phyloP scores from a whole-genome alignment of 2,113 vertebrate species.

The Phrynosoma blainvillii region DNA sequence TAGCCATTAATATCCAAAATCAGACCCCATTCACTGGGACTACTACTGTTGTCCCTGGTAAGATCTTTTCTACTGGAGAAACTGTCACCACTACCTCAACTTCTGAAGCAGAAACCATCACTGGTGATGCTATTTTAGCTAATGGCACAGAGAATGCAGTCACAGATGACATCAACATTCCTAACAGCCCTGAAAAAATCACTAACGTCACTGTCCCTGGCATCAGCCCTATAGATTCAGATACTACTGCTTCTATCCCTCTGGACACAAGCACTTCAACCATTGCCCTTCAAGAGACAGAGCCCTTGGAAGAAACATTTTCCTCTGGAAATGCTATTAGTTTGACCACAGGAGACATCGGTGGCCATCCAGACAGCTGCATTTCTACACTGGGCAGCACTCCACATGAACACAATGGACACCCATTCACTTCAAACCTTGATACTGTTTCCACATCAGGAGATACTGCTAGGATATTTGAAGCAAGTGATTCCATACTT shows the following conservation, averaged over 20 bases:
- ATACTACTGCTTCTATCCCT: background rate
- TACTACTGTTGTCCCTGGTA: background rate
- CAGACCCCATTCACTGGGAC: background rate
- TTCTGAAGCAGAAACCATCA: background rate
- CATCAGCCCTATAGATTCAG: background rate
- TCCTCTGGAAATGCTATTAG: background rate
- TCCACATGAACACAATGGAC: background rate
- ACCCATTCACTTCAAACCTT: background rate
- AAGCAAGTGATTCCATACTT: background rate
- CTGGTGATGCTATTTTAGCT: background rate
- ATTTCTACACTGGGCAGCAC: background rate
- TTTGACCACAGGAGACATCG: background rate
- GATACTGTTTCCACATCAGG: background rate
- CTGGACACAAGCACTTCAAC: background rate
- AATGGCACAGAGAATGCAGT: background rate
- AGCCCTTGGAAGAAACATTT: background rate
- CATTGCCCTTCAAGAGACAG: background rate
- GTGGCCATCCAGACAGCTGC: background rate
- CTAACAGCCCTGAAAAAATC: background rate
- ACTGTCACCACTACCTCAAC: background rate
- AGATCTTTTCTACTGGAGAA: background rate
- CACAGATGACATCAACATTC: background rate
- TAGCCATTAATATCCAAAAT: background rate
- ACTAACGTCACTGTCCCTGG: background rate
- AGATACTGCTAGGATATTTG: background rate